Conservation (phyloP, 1,140 invertebrate species). For the Drosophila serrata region DNA sequence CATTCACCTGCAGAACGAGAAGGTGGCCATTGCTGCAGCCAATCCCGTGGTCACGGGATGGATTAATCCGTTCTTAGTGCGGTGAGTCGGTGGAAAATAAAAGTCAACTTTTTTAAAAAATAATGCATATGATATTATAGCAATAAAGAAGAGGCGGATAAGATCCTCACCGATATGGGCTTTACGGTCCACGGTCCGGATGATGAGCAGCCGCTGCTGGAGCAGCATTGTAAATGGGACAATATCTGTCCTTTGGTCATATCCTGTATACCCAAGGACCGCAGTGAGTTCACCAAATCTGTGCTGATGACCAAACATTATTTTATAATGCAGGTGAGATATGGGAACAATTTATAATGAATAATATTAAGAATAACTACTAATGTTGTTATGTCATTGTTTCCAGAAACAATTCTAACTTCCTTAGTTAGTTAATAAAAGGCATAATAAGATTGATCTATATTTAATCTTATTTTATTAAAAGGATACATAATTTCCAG, state of each 20-base stretch:
- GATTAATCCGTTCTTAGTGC: slow-evolving; percentile 91
- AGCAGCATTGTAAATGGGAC: slow-evolving; percentile 88
- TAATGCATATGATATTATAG: slow-evolving; percentile 26
- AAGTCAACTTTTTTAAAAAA: accelerated
- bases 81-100: slow-evolving; percentile 83
- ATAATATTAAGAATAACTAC: too few relatives aligned
- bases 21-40: slow-evolving; percentile 87
- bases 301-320: slow-evolving; percentile 87
- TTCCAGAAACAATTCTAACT: neutral
- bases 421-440: neutral
- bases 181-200: slow-evolving; percentile 76
- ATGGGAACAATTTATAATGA: too few relatives aligned
- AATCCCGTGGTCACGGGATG: slow-evolving; percentile 90
- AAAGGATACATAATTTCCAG: neutral
- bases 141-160: slow-evolving; percentile 67
- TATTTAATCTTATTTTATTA: neutral
- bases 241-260: slow-evolving; percentile 90
- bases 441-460: slow-evolving; percentile 2
- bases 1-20: slow-evolving; percentile 88
- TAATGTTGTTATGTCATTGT: too few relatives aligned
- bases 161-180: slow-evolving; percentile 63
- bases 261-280: slow-evolving; percentile 87
- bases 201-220: slow-evolving; percentile 81
- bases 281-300: slow-evolving; percentile 76
- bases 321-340: slow-evolving; percentile 87